phyloP scores from a whole-genome alignment of 1,140 invertebrate genomes.

The Parapsyche elsis region DNA sequence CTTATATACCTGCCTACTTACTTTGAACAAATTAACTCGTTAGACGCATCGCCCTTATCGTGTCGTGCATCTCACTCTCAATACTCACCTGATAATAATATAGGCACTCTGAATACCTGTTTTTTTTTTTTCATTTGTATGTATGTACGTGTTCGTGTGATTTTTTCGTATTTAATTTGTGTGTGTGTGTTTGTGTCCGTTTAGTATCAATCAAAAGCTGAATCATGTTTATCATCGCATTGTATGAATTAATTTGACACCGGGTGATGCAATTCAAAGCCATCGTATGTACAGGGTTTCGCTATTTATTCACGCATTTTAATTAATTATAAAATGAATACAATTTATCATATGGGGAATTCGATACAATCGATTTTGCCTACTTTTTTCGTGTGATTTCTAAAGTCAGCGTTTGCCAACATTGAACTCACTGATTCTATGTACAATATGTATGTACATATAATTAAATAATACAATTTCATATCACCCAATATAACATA shows the following conservation, averaged over 20 bases:
- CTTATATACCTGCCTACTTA: neutral
- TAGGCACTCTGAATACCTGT: neutral
- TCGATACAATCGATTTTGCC: no score
- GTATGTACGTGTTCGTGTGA: no score
- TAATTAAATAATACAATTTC: no score
- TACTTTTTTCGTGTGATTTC: no score
- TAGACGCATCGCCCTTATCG: slow-evolving; percentile 29
- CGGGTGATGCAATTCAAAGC: slow-evolving; percentile 43
- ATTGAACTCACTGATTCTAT: no score
- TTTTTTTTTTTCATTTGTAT: slow-evolving; percentile 14
- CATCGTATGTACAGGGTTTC: slow-evolving; percentile 17
- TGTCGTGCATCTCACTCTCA: slow-evolving; percentile 18
- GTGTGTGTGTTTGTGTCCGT: slow-evolving; percentile 9
- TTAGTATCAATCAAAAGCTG: slow-evolving; percentile 44
- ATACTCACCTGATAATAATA: neutral
- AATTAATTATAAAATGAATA: no score
- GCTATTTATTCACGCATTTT: neutral
- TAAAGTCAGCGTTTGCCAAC: no score
- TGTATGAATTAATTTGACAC: slow-evolving; percentile 46
- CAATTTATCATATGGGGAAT: no score
- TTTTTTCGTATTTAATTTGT: slow-evolving; percentile 18
- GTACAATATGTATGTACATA: no score
- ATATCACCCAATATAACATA: no score
- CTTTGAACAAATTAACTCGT: slow-evolving; percentile 37
- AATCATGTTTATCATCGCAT: slow-evolving; percentile 43